Evolutionary conservation across 35 echinoderm and acorn worm species (phyloP).

Genomic region (Acanthaster planci): DNA sequence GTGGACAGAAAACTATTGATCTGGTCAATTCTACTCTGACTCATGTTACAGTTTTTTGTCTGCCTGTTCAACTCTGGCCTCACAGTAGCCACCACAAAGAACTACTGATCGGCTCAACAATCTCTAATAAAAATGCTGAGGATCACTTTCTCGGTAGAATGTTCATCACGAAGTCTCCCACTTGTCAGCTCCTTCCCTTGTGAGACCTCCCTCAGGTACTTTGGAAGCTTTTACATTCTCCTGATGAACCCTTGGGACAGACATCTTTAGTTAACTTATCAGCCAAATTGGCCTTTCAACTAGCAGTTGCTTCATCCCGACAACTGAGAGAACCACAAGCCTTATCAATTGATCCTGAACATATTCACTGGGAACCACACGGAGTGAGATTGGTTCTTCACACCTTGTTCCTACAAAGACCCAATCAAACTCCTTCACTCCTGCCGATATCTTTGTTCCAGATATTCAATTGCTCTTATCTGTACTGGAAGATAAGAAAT

Average conservation of each 20-base stretch:
- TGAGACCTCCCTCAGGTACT: conserved; percentile 46
- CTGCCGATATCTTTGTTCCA: too few relatives aligned
- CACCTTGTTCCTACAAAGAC: too few relatives aligned
- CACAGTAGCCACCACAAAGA: conserved; percentile 7
- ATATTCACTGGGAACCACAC: conserved; percentile 32
- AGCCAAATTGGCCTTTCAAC: conserved; percentile 44
- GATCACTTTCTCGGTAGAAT: conserved; percentile 7
- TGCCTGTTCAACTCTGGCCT: conserved; percentile 17
- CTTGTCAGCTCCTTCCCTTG: neutral
- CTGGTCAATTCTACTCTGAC: neutral
- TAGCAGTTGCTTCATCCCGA: conserved; percentile 20
- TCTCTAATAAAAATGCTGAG: neutral
- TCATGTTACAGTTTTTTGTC: neutral
- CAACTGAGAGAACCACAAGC: conserved; percentile 37
- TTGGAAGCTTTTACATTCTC: neutral
- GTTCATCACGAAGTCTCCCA: conserved; percentile 3
- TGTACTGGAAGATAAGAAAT: too few relatives aligned
- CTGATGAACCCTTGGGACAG: conserved; percentile 11
- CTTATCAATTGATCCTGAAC: neutral
- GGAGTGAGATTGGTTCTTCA: neutral
- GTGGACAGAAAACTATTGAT: neutral
- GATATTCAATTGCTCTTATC: too few relatives aligned
- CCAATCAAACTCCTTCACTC: too few relatives aligned
- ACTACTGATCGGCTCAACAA: conserved; percentile 35
- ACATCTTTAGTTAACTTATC: conserved; percentile 40